Evolutionary conservation across 2,888 invertebrate species (phyloP), one percentile per base, ranked within the genome.

Genomic region (Dioctria rufipes): DNA sequence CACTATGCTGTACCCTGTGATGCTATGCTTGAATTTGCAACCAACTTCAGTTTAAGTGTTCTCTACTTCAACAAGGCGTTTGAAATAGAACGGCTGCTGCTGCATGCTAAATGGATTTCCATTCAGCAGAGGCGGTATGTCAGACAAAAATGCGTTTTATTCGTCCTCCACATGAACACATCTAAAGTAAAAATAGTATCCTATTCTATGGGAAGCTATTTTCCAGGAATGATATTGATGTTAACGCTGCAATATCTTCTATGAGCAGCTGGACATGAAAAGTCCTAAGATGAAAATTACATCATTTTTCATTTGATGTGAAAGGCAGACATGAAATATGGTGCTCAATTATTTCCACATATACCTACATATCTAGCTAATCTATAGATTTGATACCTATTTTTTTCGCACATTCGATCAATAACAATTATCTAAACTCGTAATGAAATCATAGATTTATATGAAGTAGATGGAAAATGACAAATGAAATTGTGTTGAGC

Each of bases 301-400:
- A 69, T 69, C 69, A 69, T 69, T 69, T 69, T 51, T 69, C 69
- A 69, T 69, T 51, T 69, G 11, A 39, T 37, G 69, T 39, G 67
- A 51, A 69, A 69, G 51, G 37, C 6, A n/a, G 49, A 25, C 51
- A 11, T 69, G 69, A 69, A n/a, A 51, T 69, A 69, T 54, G 49
- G 54, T 54, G 6, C 11, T 11, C n/a, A 54, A n/a, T 11, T 3
- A 8, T 11, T 54, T 54, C 11, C 2, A 5, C 5, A 46, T 46
- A 46, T n/a, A n/a, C 25, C 25, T 25, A 25, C 25, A 25, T 25
- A 25, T 25, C 25, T 25, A 25, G 25, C 25, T 25, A 1, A 25
- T 25, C 25, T 25, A 25, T 25, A 25, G 25, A 25, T 25, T 25
- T 25, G 25, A 25, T 25, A 25, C 25, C 25, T 25, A 25, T 25